phyloP scores from a whole-genome alignment of 2,888 invertebrate genomes.

The Sympetrum striolatum region DNA sequence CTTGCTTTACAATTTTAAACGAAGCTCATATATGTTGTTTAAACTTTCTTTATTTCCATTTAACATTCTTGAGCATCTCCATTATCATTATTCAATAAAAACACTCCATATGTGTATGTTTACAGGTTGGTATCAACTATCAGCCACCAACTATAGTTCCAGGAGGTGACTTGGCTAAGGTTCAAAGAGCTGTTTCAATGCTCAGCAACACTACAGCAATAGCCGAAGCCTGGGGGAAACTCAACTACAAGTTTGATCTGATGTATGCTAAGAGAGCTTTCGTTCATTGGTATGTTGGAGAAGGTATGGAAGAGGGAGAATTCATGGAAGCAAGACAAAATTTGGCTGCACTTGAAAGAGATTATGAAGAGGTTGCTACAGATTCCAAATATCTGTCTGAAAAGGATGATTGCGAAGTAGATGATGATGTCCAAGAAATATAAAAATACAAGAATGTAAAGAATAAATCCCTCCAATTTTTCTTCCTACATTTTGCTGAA shows the following conservation, averaged over 20 bases:
- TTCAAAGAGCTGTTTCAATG: constrained; percentile 69
- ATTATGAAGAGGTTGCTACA: constrained; percentile 15
- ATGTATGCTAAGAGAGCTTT: constrained; percentile 70
- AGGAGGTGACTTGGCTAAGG: constrained; percentile 62
- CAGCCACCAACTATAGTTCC: constrained; percentile 74
- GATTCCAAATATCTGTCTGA: neutral
- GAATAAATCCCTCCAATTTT: too few relatives aligned
- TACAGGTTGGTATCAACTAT: constrained; percentile 75
- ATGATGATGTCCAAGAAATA: neutral
- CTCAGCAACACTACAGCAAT: constrained; percentile 87
- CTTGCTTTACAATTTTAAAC: too few relatives aligned
- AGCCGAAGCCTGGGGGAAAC: constrained; percentile 84
- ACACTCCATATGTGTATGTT: neutral
- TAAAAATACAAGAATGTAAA: neutral
- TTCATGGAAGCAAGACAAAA: constrained; percentile 31
- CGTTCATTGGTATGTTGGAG: constrained; percentile 71
- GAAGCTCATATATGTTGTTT: too few relatives aligned
- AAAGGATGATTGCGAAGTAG: neutral
- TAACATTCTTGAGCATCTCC: too few relatives aligned
- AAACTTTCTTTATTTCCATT: too few relatives aligned
- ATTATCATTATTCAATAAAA: too few relatives aligned
- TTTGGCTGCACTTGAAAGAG: neutral
- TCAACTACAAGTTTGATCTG: constrained; percentile 71
- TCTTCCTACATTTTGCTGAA: too few relatives aligned
- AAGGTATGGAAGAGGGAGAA: constrained; percentile 61